These are phyloP conservation scores for Salvelinus sp. DNA, from an alignment of 2,113 vertebrate species.

Conservation along the genomic window DNA sequence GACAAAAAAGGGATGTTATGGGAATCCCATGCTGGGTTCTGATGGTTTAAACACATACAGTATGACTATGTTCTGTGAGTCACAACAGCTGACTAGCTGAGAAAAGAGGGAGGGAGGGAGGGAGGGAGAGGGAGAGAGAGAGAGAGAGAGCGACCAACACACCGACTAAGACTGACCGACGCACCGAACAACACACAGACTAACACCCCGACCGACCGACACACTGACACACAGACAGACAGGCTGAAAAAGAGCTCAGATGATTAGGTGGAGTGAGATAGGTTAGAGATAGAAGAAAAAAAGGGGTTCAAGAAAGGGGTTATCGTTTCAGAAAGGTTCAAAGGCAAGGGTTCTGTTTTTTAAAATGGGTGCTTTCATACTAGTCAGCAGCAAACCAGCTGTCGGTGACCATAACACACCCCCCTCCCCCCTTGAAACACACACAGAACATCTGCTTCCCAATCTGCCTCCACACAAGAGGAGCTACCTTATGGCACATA, in stretches of 20 bases:
- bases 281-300: slow-evolving; percentile 29
- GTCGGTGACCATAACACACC: no score
- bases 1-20: not conserved
- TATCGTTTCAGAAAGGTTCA: slow-evolving; percentile 37
- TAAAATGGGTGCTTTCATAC: slow-evolving; percentile 40
- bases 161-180: no score
- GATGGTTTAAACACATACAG: slow-evolving; percentile 16
- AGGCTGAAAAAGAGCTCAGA: slow-evolving; percentile 23
- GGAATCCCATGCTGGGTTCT: not conserved
- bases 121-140: not conserved
- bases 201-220: no score
- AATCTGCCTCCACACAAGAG: not conserved
- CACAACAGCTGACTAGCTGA: slow-evolving; percentile 13
- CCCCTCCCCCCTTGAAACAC: no score
- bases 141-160: not conserved
- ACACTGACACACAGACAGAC: no score
- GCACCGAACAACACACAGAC: no score
- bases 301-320: not conserved
- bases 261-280: slow-evolving; percentile 26
- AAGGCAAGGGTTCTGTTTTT: slow-evolving; percentile 44
- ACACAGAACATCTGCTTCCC: no score
- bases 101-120: not conserved
- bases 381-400: slow-evolving; percentile 4
- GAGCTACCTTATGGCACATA: no score
- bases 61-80: slow-evolving; percentile 6